phyloP scores from a whole-genome alignment of 2,888 invertebrate genomes.

The Candidula unifasciata region DNA sequence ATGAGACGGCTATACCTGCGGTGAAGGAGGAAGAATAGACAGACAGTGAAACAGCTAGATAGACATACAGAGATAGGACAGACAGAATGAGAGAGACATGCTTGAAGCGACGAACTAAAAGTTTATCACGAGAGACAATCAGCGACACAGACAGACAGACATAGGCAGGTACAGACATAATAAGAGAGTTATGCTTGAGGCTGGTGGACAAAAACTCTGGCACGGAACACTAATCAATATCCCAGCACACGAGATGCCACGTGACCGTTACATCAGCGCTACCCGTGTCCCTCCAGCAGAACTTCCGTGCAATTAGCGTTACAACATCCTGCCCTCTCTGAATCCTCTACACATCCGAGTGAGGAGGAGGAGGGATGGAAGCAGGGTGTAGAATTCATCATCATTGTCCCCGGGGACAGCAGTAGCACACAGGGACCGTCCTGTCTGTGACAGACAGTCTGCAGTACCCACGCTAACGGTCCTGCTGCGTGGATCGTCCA shows the following conservation, averaged over 20 bases:
- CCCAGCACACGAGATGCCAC: constrained; percentile 14
- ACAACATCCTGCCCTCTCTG: too few species aligned
- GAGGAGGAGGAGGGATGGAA: background rate
- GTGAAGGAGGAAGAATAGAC: too few species aligned
- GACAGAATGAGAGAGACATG: too few species aligned
- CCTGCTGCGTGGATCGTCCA: too few species aligned
- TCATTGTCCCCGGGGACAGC: background rate
- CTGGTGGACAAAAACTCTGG: constrained; percentile 5
- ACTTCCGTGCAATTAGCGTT: constrained; percentile 7
- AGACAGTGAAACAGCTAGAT: too few species aligned
- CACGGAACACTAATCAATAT: constrained; percentile 6
- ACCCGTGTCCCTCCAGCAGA: background rate
- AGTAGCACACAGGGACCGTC: background rate
- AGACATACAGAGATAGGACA: too few species aligned
- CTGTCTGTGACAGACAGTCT: background rate
- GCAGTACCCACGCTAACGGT: background rate
- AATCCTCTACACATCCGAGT: background rate
- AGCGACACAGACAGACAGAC: too few species aligned
- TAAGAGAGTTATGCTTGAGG: background rate
- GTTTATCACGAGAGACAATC: too few species aligned
- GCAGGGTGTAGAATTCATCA: background rate
- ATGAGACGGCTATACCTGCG: too few species aligned
- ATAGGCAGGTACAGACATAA: too few species aligned
- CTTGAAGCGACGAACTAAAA: too few species aligned
- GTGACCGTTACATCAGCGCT: background rate